phyloP scores from a whole-genome alignment of 2,888 invertebrate genomes.

The Colletes collaris region DNA sequence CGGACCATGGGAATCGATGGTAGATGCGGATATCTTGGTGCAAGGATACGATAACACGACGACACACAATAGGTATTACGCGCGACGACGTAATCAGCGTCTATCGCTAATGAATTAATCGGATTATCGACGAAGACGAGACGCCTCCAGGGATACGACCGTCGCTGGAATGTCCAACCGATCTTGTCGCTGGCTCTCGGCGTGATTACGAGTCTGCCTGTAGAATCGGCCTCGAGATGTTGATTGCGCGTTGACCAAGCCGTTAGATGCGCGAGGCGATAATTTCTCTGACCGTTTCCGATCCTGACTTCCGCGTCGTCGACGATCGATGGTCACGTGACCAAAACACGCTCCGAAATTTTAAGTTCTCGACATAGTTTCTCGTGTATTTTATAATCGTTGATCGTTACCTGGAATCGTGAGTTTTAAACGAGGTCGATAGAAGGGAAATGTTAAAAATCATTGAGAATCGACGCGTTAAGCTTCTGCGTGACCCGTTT shows the following conservation, averaged over 20 bases:
- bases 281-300: not conserved
- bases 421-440: too few species aligned
- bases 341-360: too few species aligned
- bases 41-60: conserved; percentile 54
- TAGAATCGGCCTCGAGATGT: conserved; percentile 4
- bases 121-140: conserved; percentile 62
- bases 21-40: conserved; percentile 31
- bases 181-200: conserved; percentile 3
- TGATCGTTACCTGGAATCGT: too few species aligned
- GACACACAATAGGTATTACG: conserved; percentile 57
- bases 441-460: too few species aligned
- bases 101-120: conserved; percentile 69
- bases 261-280: not conserved
- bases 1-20: conserved; percentile 34
- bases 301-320: not conserved
- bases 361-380: too few species aligned
- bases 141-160: conserved; percentile 33
- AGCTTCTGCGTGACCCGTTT: too few species aligned
- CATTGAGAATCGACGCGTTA: too few species aligned
- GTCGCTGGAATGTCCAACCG: conserved; percentile 22
- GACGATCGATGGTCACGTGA: too few species aligned
- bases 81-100: conserved; percentile 64
- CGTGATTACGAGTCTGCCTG: conserved; percentile 32
- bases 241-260: conserved; percentile 33
- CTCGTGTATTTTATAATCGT: too few species aligned